Percentiles rank a stretch among this genome's conserved stretches.
These are phyloP conservation scores for Halcyon smyrnensis DNA, from an alignment of 2,797 vertebrate genomes.

Conservation along the genomic window DNA sequence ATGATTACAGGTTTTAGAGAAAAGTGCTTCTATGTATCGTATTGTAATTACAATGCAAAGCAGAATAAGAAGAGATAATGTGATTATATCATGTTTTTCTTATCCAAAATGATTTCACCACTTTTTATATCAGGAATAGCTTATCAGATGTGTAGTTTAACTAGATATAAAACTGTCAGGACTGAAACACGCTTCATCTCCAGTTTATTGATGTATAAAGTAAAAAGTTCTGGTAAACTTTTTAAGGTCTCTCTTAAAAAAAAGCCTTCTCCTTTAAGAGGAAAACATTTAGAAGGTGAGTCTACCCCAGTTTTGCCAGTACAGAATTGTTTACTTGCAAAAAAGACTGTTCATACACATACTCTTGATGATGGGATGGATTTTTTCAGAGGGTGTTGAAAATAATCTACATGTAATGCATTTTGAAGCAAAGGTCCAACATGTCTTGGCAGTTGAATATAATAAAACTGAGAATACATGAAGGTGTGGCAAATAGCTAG, in stretches of 20 bases:
- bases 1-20: background rate
- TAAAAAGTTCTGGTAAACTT: background rate
- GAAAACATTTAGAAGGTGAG: background rate
- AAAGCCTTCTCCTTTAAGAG: background rate
- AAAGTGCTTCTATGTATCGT: background rate
- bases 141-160: background rate
- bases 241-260: background rate
- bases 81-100: background rate
- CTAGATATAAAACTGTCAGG: background rate
- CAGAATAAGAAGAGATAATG: background rate
- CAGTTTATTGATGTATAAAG: background rate
- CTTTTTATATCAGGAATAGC: background rate
- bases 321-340: background rate
- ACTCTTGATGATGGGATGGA: background rate
- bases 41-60: background rate
- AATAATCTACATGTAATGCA: background rate
- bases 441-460: background rate
- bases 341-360: background rate
- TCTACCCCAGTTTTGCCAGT: background rate
- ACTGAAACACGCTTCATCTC: background rate
- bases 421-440: background rate
- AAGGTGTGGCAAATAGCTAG: rapidly evolving
- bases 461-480: background rate
- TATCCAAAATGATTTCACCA: background rate
- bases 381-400: background rate